These are phyloP conservation scores for Sericinus montela DNA, from an alignment of 2,888 invertebrate genomes.

Conservation along the genomic window DNA sequence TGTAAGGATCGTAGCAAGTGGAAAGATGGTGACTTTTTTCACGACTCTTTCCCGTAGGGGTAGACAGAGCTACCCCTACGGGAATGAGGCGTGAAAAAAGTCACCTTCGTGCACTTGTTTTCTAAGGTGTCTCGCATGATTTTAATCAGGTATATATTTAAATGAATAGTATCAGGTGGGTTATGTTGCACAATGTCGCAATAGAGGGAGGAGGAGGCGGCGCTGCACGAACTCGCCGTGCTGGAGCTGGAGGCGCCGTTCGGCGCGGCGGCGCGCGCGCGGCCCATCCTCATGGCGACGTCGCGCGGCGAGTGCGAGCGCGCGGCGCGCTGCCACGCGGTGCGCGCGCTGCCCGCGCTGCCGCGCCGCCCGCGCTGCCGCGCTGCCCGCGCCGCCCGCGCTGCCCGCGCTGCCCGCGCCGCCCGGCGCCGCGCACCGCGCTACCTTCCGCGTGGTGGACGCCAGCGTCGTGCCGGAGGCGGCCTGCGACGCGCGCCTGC, in stretches of 20 bases:
- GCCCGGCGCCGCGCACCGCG: conserved; percentile 27
- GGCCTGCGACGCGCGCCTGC: conserved; percentile 34
- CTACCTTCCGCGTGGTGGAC: conserved; percentile 29
- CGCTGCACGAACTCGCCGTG: conserved; percentile 42
- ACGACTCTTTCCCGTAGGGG: no score
- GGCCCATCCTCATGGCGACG: conserved; percentile 50
- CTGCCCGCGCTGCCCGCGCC: conserved; percentile 17
- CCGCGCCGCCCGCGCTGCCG: background rate
- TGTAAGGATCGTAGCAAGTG: no score
- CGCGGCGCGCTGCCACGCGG: conserved; percentile 37
- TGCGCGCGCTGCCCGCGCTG: conserved; percentile 30
- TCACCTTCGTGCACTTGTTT: no score
- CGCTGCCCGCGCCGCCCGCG: background rate
- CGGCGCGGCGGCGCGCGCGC: conserved; percentile 34
- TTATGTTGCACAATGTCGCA: background rate
- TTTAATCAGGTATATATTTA: no score
- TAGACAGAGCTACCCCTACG: no score
- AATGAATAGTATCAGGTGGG: no score
- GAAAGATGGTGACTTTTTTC: no score
- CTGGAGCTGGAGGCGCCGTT: conserved; percentile 52
- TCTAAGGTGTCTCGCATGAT: no score
- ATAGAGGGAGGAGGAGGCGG: conserved; percentile 19
- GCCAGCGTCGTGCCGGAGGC: conserved; percentile 22
- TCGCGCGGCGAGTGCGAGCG: conserved; percentile 29
- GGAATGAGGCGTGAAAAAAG: no score